Evolutionary conservation across 2,888 invertebrate species (phyloP).

Genomic region (Drosophila prolongata): DNA sequence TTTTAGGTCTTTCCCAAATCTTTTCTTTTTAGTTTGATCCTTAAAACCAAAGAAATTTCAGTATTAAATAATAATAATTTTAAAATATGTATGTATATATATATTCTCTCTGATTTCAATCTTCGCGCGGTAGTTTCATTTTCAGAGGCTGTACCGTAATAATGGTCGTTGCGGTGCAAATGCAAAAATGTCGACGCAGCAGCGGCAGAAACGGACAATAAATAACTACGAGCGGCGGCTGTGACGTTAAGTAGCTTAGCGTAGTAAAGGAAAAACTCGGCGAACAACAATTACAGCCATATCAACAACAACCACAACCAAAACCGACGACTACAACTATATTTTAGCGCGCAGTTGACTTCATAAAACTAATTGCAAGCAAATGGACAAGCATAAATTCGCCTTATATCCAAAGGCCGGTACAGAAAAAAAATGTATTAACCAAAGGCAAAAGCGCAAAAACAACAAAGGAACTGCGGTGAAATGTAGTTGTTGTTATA

Average conservation of each 20-base stretch:
- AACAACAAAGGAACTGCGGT: constrained; percentile 34
- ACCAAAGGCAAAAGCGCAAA: constrained; percentile 9
- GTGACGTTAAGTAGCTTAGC: constrained; percentile 57
- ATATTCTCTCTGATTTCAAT: too few relatives aligned
- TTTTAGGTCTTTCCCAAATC: too few relatives aligned
- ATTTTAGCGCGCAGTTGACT: constrained; percentile 44
- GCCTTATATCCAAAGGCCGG: constrained; percentile 19
- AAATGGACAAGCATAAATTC: constrained; percentile 43
- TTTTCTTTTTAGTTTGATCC: too few relatives aligned
- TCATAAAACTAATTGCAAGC: constrained; percentile 43
- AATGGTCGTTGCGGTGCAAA: constrained; percentile 4
- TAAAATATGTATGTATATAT: too few relatives aligned
- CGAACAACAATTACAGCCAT: constrained; percentile 1
- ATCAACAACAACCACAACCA: constrained; percentile 14
- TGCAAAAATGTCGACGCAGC: constrained; percentile 18
- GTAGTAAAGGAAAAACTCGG: constrained; percentile 25
- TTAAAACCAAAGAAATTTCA: too few relatives aligned
- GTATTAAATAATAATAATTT: too few relatives aligned
- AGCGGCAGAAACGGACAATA: constrained; percentile 36
- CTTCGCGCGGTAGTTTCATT: too few relatives aligned
- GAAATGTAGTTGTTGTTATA: constrained; percentile 37
- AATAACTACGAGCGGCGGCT: constrained; percentile 34
- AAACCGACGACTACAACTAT: constrained; percentile 11
- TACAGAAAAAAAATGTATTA: constrained; percentile 18
- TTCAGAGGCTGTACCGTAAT: background rate